phyloP scores from a whole-genome alignment of 2,797 vertebrate species.

The Ctenosaura bakeri region DNA sequence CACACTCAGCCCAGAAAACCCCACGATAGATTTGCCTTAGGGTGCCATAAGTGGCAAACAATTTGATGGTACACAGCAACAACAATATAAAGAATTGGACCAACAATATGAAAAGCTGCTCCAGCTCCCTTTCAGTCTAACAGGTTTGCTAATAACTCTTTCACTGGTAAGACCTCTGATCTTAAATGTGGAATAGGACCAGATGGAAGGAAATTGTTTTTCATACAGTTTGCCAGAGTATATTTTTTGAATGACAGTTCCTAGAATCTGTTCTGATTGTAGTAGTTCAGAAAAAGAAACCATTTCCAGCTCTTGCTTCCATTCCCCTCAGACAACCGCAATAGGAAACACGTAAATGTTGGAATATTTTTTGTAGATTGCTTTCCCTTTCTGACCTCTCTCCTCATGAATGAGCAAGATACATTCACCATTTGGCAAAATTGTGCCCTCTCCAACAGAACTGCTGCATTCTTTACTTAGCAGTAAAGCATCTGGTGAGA shows the following conservation, averaged over 20 bases:
- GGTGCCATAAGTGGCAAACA: too few relatives aligned
- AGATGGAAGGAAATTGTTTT: background rate
- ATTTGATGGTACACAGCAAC: too few relatives aligned
- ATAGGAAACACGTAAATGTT: too few relatives aligned
- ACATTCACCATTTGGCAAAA: background rate
- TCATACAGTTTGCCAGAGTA: background rate
- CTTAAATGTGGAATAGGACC: background rate
- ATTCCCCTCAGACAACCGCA: too few relatives aligned
- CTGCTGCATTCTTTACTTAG: background rate
- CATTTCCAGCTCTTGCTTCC: too few relatives aligned
- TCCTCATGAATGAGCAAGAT: background rate
- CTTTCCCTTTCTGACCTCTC: background rate
- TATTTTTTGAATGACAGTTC: too few relatives aligned
- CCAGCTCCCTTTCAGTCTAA: background rate
- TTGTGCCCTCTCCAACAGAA: background rate
- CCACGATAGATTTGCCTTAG: too few relatives aligned
- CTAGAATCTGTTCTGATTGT: too few relatives aligned
- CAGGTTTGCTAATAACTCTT: background rate
- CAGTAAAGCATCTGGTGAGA: conserved; percentile 14
- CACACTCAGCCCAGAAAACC: too few relatives aligned
- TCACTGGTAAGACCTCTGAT: background rate
- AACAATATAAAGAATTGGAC: background rate
- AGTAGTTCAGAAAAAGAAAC: too few relatives aligned
- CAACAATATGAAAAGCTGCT: background rate
- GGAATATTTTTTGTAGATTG: background rate